Base-by-base conservation (phyloP, 2,797 vertebrate genomes). In the Hippocampus kuda region DNA sequence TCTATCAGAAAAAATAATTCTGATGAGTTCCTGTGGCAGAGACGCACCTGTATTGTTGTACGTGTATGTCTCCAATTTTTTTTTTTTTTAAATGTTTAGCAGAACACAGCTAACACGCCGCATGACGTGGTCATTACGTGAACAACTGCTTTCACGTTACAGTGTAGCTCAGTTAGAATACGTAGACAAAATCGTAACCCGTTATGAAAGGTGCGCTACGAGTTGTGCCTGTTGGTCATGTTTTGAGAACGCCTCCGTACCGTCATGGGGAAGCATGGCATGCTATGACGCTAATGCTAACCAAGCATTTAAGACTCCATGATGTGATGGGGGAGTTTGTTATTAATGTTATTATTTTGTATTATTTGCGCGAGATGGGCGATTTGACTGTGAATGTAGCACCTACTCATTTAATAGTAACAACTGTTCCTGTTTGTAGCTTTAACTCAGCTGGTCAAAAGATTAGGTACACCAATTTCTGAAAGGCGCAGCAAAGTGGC, bases 231-330 rank as follows among this genome's bases (percentile, higher is more conserved):
- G 49, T 74, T 72, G 77, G 74, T 81, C 70, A 70, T 79, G 79
- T 80, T 83, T 81, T 76, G 81, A 85, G 78, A 81, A 88, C 78
- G 69, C 83, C 79, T 84, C 83, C 84, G 72, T 86, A 66, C 30
- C 66, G 53, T 82, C 80, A 63, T 84, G 85, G 86, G 86, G 78
- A 70, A 84, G 75, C 81, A 82, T 69, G 79, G 80, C 22, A 65
- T 9, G 46, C 27, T 27, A 53, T 20, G 16, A 24, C 30, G 65
- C 48, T 13, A 53, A 54, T 41, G 65, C 46, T 67, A 38, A 20
- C 26, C 5, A 2, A 53, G 30, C 24, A 27, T 48, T 11, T 10
- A n/a, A 41, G 34, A 62, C 27, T 34, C 8, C 12, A 9, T 12
- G n/a, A 53, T 53, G 51, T 22, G 51, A 53, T 49, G 48, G 3